phyloP scores from a whole-genome alignment of 1,140 invertebrate genomes.

The Tetramorium parvispinum region DNA sequence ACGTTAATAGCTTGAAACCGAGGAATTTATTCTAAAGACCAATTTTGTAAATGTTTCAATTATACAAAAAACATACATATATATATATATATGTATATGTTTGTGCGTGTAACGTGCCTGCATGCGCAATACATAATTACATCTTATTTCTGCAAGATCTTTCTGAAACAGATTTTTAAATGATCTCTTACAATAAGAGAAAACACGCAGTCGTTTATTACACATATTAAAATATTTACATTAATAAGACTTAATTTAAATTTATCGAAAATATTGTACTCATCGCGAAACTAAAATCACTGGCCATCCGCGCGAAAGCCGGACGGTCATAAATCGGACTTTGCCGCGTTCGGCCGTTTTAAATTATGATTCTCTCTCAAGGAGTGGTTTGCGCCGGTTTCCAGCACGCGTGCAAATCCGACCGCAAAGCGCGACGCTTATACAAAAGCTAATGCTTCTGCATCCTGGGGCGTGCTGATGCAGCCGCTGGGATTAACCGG shows the following conservation, averaged over 20 bases:
- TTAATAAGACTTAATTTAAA: constrained; percentile 15
- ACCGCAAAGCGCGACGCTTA: constrained; percentile 28
- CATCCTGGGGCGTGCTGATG: constrained; percentile 44
- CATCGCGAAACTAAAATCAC: neutral
- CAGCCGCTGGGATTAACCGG: constrained; percentile 44
- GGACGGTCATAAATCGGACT: constrained; percentile 42
- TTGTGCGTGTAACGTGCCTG: too few relatives aligned
- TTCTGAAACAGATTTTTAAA: neutral
- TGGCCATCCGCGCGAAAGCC: neutral
- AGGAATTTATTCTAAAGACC: neutral
- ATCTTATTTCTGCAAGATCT: neutral
- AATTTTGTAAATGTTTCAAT: neutral
- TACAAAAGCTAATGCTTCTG: constrained; percentile 47
- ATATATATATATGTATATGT: too few relatives aligned
- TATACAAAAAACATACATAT: neutral
- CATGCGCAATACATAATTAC: neutral
- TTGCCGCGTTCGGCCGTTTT: constrained; percentile 37
- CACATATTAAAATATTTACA: neutral
- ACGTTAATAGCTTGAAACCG: neutral
- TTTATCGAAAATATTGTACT: constrained; percentile 29
- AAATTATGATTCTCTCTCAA: constrained; percentile 37
- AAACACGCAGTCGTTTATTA: neutral
- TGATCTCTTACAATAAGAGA: neutral
- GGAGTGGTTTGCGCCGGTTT: constrained; percentile 13
- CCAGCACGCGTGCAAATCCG: constrained; percentile 44